These are phyloP conservation scores for Masticophis lateralis DNA, from an alignment of 2,797 vertebrate genomes.

Conservation along the genomic window DNA sequence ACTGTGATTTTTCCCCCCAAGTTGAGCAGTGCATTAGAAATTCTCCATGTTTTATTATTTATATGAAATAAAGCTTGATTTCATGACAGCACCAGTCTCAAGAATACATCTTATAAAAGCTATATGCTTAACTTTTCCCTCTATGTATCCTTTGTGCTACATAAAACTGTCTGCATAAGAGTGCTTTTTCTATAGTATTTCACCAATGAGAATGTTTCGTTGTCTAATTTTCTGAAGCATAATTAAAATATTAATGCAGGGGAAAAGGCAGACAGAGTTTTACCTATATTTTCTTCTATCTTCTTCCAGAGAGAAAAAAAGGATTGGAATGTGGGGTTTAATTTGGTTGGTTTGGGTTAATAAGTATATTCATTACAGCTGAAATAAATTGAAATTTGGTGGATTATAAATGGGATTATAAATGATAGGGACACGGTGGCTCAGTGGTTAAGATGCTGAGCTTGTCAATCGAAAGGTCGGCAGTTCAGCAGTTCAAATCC, in stretches of 20 bases:
- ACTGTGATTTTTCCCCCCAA: not conserved
- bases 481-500: too few species aligned
- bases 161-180: not conserved
- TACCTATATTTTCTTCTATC: not conserved
- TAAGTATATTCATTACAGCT: not conserved
- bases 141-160: not conserved
- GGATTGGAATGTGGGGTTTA: not conserved
- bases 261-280: not conserved
- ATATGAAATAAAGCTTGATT: not conserved
- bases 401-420: not conserved
- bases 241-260: not conserved
- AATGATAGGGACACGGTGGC: too few species aligned
- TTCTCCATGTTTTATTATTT: not conserved
- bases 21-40: not conserved
- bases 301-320: not conserved
- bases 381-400: slow-evolving; percentile 15
- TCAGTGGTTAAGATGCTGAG: too few species aligned
- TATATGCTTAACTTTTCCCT: not conserved
- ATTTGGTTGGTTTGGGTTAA: not conserved
- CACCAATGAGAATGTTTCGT: not conserved
- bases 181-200: not conserved
- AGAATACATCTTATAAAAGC: not conserved
- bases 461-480: too few species aligned
- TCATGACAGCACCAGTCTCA: not conserved
- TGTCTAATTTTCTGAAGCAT: not conserved